These are phyloP conservation scores for Erannis defoliaria DNA, from an alignment of 2,888 invertebrate genomes.

Conservation along the genomic window DNA sequence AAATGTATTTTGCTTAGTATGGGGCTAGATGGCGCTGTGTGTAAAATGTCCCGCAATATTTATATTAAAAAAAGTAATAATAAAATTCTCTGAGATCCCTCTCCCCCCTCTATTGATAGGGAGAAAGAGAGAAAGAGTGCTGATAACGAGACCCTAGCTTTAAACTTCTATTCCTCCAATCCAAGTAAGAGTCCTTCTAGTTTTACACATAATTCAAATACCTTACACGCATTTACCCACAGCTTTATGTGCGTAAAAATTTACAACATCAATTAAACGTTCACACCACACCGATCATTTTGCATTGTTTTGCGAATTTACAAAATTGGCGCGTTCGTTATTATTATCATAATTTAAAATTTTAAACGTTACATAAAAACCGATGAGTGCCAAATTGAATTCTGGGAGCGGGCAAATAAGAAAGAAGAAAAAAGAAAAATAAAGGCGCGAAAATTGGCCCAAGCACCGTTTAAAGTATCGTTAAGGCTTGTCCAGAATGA, in stretches of 20 bases:
- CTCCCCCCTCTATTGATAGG: too few relatives aligned
- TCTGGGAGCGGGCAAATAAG: slow-evolving; percentile 81
- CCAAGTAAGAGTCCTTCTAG: neutral
- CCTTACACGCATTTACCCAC: slow-evolving; percentile 4
- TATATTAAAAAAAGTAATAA: too few relatives aligned
- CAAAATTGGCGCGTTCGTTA: slow-evolving; percentile 71
- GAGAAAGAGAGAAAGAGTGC: too few relatives aligned
- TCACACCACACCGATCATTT: slow-evolving; percentile 65
- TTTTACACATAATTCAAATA: neutral
- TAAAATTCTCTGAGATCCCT: too few relatives aligned
- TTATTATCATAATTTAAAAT: slow-evolving; percentile 79
- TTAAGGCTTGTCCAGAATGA: slow-evolving; percentile 75
- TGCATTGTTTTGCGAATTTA: slow-evolving; percentile 70
- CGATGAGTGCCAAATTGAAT: slow-evolving; percentile 85
- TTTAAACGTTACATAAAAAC: slow-evolving; percentile 73
- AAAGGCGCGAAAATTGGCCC: slow-evolving; percentile 80
- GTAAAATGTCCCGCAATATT: too few relatives aligned
- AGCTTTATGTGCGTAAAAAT: slow-evolving; percentile 45
- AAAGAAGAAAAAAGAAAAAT: slow-evolving; percentile 43
- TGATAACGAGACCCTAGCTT: too few relatives aligned
- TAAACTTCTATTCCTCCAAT: neutral
- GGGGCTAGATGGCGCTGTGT: too few relatives aligned
- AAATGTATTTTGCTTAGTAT: too few relatives aligned
- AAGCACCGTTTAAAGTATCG: slow-evolving; percentile 82
- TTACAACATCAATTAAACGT: slow-evolving; percentile 70